Conservation (phyloP, 2,888 invertebrate species). For the Tachina fera region DNA sequence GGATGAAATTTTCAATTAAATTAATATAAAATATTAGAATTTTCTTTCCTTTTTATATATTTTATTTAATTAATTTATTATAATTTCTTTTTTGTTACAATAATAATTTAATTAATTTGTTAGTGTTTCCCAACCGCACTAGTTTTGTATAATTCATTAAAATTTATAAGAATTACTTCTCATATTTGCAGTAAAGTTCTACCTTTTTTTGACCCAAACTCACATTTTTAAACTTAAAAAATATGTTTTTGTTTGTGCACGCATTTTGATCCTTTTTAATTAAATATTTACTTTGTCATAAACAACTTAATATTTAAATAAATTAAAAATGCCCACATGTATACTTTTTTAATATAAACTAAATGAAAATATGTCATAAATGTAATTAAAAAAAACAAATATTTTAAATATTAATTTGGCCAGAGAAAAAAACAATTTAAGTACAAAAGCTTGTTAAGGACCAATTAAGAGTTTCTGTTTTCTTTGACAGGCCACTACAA, state of each 20-base stretch:
- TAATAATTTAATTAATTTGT: slow-evolving; percentile 11
- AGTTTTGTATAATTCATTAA: slow-evolving; percentile 42
- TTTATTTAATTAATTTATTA: slow-evolving; percentile 2
- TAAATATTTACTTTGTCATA: slow-evolving; percentile 27
- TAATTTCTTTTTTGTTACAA: background rate
- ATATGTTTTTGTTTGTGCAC: slow-evolving; percentile 56
- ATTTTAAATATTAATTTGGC: slow-evolving; percentile 13
- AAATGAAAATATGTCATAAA: slow-evolving; percentile 56
- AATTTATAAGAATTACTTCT: background rate
- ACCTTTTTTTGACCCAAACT: slow-evolving; percentile 4
- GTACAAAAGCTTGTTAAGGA: slow-evolving; percentile 36
- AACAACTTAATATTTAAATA: slow-evolving; percentile 16
- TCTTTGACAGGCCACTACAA: too few relatives aligned
- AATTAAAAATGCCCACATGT: slow-evolving; percentile 1
- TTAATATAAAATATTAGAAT: too few relatives aligned
- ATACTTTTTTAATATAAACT: background rate
- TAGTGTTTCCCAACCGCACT: slow-evolving; percentile 52
- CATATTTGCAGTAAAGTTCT: background rate
- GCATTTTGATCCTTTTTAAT: slow-evolving; percentile 41
- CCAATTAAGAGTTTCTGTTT: too few relatives aligned
- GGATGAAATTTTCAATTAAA: too few relatives aligned
- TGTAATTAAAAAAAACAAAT: slow-evolving; percentile 13
- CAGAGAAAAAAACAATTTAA: slow-evolving; percentile 18
- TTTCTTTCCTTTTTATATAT: background rate
- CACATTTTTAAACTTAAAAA: slow-evolving; percentile 41